These are phyloP conservation scores for Macheiramphus alcinus DNA, from an alignment of 2,113 vertebrate genomes.

Conservation along the genomic window DNA sequence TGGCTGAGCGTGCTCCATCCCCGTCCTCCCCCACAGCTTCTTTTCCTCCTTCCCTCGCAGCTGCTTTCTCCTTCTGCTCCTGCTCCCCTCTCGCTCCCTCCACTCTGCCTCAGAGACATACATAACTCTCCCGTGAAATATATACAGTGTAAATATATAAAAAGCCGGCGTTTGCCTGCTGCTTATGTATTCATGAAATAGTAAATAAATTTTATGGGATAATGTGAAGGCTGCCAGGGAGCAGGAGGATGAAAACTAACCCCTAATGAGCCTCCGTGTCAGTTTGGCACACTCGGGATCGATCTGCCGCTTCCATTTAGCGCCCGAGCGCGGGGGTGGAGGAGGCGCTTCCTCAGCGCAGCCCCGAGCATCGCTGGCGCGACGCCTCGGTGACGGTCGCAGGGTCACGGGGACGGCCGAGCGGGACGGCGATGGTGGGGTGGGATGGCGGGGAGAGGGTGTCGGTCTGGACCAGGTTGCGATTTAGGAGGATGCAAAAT, in stretches of 20 bases:
- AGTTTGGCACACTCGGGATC: conserved; percentile 71
- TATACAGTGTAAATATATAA: conserved; percentile 86
- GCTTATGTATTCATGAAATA: conserved; percentile 88
- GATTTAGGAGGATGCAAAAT: rapidly evolving
- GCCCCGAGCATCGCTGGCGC: not conserved
- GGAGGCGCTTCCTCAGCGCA: not conserved
- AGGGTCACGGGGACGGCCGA: not conserved
- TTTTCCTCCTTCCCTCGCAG: conserved; percentile 41
- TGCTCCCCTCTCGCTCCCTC: conserved; percentile 53
- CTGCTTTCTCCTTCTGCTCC: conserved; percentile 67
- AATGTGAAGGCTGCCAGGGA: conserved; percentile 84
- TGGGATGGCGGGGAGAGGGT: not conserved
- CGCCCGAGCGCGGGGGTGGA: not conserved
- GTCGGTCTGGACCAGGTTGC: rapidly evolving
- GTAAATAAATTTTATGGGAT: conserved; percentile 88
- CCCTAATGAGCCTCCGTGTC: conserved; percentile 76
- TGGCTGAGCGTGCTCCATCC: not conserved
- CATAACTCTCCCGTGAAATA: conserved; percentile 83
- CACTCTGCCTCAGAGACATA: conserved; percentile 76
- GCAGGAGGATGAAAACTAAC: conserved; percentile 79
- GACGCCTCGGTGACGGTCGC: not conserved
- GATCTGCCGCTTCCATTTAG: conserved; percentile 68
- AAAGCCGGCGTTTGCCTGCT: conserved; percentile 82
- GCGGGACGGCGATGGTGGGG: rapidly evolving
- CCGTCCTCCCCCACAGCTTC: not conserved